phyloP scores from a whole-genome alignment of 2,113 vertebrate genomes.

The Rhadina sibilatrix region DNA sequence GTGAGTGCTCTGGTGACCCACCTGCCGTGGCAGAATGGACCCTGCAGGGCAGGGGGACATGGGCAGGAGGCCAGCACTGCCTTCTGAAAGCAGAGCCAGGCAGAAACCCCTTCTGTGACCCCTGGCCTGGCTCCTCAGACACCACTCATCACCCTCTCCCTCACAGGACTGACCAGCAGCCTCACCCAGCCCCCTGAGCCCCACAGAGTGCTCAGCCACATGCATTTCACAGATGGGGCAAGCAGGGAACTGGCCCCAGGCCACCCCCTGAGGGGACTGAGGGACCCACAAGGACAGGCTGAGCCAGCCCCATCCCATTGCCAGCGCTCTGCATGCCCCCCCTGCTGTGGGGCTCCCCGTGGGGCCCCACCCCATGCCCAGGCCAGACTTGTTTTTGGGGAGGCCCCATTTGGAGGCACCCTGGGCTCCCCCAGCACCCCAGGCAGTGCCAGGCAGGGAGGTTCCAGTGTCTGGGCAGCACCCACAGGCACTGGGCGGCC shows the following conservation, averaged over 20 bases:
- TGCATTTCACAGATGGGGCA: not conserved
- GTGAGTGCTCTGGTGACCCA: accelerated
- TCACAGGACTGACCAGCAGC: accelerated
- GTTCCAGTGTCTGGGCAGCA: not conserved
- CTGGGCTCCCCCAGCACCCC: accelerated
- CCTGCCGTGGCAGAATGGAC: not conserved
- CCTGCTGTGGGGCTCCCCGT: accelerated
- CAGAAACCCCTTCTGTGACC: not conserved
- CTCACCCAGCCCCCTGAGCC: accelerated
- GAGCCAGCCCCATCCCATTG: not conserved
- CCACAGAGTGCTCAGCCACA: accelerated
- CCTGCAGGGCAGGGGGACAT: not conserved
- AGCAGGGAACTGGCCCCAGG: not conserved
- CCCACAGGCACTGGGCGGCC: accelerated
- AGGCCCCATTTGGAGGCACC: not conserved
- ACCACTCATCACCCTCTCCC: not conserved
- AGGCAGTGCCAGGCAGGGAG: not conserved
- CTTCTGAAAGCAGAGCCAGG: not conserved
- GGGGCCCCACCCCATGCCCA: accelerated
- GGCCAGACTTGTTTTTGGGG: not conserved
- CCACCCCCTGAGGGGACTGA: not conserved
- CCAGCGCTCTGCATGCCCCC: not conserved
- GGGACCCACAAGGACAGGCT: not conserved
- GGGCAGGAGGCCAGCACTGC: not conserved
- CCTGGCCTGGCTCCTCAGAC: not conserved